Evolutionary conservation across 2,888 invertebrate species (phyloP).

Genomic region (Hypena proboscidalis): DNA sequence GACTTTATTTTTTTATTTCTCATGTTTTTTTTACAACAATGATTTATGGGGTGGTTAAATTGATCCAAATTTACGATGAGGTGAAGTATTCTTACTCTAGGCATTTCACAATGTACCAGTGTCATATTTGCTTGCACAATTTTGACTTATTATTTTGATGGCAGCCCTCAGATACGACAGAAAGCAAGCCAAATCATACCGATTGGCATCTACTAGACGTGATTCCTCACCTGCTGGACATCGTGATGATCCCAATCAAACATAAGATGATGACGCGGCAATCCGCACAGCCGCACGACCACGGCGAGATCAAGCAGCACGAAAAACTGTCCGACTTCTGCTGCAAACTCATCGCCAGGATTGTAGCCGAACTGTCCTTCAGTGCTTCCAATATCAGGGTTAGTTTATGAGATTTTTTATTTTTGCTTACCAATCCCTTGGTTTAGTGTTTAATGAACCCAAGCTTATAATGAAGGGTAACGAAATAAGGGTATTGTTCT

Average conservation of each 20-base stretch:
- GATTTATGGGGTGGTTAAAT: too few species aligned
- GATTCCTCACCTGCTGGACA: constrained; percentile 91
- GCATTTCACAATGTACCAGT: background rate
- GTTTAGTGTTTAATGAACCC: too few species aligned
- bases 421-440: too few species aligned
- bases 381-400: constrained; percentile 66
- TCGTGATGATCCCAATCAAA: constrained; percentile 92
- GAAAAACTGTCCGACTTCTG: constrained; percentile 88
- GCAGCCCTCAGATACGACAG: constrained; percentile 53
- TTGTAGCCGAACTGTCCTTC: constrained; percentile 92
- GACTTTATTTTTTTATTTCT: too few species aligned
- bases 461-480: too few species aligned
- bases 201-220: constrained; percentile 92
- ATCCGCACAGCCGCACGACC: constrained; percentile 75
- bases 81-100: too few species aligned
- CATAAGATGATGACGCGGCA: constrained; percentile 79
- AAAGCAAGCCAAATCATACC: constrained; percentile 51
- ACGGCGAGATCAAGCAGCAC: constrained; percentile 80
- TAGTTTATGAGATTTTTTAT: constrained; percentile 17
- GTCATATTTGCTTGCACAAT: background rate
- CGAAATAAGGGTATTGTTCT: too few species aligned
- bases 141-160: constrained; percentile 5
- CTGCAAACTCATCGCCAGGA: constrained; percentile 91
- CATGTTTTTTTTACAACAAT: too few species aligned
- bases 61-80: too few species aligned